Evolutionary conservation across 2,888 invertebrate genomes (phyloP).

Genomic region (Sarcophaga subvicina): DNA sequence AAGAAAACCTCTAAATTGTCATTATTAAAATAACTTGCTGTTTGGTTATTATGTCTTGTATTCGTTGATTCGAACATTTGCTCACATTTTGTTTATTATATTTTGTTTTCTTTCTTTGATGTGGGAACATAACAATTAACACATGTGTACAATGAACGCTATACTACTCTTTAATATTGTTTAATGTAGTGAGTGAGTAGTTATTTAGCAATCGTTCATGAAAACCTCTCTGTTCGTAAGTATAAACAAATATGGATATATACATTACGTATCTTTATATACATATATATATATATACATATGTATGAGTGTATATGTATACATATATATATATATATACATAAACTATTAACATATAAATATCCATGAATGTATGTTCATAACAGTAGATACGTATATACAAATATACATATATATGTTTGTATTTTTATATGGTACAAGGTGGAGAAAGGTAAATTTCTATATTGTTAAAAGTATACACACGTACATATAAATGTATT

Average conservation of each 20-base stretch:
- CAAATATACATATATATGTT: background rate
- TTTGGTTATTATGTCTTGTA: constrained; percentile 8
- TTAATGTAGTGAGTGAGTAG: constrained; percentile 12
- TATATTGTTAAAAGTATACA: constrained; percentile 25
- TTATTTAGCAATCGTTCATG: constrained; percentile 31
- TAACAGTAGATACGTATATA: no score
- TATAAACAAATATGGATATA: background rate
- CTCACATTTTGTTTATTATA: background rate
- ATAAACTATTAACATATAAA: no score
- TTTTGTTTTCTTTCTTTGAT: constrained; percentile 45
- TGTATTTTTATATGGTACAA: constrained; percentile 41
- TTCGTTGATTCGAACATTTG: constrained; percentile 20
- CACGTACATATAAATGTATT: constrained; percentile 2
- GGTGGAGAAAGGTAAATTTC: constrained; percentile 64
- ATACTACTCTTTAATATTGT: constrained; percentile 1
- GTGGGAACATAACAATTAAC: constrained; percentile 60
- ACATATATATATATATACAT: background rate
- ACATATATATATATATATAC: background rate
- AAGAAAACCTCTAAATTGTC: constrained; percentile 3
- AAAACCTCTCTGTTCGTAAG: constrained; percentile 10
- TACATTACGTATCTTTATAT: background rate
- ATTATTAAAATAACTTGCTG: background rate
- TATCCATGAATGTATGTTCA: no score
- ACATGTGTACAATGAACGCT: constrained; percentile 36
- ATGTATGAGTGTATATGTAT: constrained; percentile 4